These are phyloP conservation scores for Lagria hirta DNA, from an alignment of 2,888 invertebrate genomes.

Conservation along the genomic window DNA sequence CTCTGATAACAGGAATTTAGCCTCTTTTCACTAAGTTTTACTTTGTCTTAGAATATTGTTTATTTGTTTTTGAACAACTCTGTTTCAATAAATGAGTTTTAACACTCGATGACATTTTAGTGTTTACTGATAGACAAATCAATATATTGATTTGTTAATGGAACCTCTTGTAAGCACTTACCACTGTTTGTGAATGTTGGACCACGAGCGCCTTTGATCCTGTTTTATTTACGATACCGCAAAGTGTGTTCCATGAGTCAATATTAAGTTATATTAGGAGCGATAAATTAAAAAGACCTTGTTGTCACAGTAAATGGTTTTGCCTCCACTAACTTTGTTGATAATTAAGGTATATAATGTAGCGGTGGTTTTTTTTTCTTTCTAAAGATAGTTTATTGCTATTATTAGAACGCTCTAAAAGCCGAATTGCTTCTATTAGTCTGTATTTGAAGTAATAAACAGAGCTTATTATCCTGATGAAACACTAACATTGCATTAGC, in stretches of 20 bases:
- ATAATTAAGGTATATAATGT: too few species aligned
- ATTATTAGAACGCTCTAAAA: slow-evolving; percentile 7
- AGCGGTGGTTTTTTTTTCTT: too few species aligned
- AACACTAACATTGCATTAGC: slow-evolving; percentile 17
- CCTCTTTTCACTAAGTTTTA: too few species aligned
- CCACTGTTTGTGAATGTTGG: slow-evolving; percentile 37
- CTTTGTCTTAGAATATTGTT: too few species aligned
- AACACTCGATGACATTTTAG: slow-evolving; percentile 24
- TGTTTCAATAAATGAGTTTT: slow-evolving; percentile 13
- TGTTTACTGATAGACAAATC: slow-evolving; percentile 23
- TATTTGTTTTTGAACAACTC: too few species aligned
- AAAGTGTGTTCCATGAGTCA: slow-evolving; percentile 40
- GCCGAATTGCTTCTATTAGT: slow-evolving; percentile 18
- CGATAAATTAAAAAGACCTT: slow-evolving; percentile 40
- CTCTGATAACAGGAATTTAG: too few species aligned
- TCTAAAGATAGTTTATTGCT: too few species aligned
- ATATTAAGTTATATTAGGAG: slow-evolving; percentile 39
- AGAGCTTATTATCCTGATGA: slow-evolving; percentile 14
- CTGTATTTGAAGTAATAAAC: slow-evolving; percentile 16
- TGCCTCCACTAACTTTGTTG: too few species aligned
- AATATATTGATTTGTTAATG: slow-evolving; percentile 43
- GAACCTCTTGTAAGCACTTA: slow-evolving; percentile 41
- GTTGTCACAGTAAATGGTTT: slow-evolving; percentile 26
- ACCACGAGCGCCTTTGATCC: slow-evolving; percentile 41
- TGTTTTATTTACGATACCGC: slow-evolving; percentile 43